Percentiles rank a stretch among this genome's conserved stretches.
These are phyloP conservation scores for Clupea harengus DNA, from an alignment of 2,113 vertebrate genomes.

Conservation along the genomic window DNA sequence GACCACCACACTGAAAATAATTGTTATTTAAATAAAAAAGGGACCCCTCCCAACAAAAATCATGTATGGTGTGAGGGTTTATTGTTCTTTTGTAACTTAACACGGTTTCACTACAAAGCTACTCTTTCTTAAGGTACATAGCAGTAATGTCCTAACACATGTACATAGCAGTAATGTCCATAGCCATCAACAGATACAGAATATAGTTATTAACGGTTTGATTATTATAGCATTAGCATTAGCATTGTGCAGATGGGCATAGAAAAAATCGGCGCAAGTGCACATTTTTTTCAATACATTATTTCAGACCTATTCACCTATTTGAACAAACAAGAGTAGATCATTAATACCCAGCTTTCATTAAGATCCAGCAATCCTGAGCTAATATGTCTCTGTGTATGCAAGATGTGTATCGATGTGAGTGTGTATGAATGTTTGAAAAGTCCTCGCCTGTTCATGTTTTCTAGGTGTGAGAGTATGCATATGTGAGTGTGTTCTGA, in stretches of 20 bases:
- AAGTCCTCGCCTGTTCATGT: not conserved
- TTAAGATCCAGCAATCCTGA: too few relatives aligned
- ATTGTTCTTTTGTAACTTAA: not conserved
- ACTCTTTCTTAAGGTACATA: not conserved
- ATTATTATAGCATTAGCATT: too few relatives aligned
- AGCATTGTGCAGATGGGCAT: too few relatives aligned
- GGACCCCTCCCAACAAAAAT: not conserved
- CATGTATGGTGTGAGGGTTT: slow-evolving; percentile 13
- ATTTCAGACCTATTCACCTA: not conserved
- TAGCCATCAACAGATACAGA: not conserved
- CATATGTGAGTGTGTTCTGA: not conserved
- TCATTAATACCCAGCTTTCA: too few relatives aligned
- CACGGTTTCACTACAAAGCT: not conserved
- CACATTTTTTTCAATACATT: not conserved
- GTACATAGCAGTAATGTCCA: not conserved
- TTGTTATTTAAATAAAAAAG: slow-evolving; percentile 68
- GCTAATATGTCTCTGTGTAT: not conserved
- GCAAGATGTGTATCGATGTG: too few relatives aligned
- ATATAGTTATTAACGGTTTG: too few relatives aligned
- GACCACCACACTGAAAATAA: slow-evolving; percentile 44
- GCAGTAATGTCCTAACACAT: not conserved
- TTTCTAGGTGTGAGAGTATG: not conserved
- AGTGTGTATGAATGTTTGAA: not conserved
- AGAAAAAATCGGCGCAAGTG: not conserved
- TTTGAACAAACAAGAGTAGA: not conserved